Percentiles rank a stretch among this genome's conserved stretches.
Conservation (phyloP, 2,797 vertebrate genomes). For the Catostomus latipinnis region DNA sequence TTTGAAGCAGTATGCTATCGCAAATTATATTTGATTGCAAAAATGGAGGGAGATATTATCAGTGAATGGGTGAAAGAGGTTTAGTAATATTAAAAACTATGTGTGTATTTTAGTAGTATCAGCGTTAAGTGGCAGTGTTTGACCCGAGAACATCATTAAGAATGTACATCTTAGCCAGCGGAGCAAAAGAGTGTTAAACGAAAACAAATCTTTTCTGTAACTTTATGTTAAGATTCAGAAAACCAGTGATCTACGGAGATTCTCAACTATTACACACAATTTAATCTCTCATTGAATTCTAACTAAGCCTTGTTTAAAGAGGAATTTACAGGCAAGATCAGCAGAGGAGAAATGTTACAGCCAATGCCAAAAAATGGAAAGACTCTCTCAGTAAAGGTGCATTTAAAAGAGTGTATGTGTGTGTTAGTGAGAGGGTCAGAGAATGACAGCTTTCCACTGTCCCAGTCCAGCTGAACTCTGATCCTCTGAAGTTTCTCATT, state of each 20-base stretch:
- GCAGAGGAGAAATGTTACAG: conserved; percentile 18
- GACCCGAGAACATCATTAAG: too few relatives aligned
- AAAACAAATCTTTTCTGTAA: neutral
- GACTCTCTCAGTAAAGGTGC: conserved; percentile 36
- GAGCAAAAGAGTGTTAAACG: neutral
- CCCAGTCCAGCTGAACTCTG: conserved; percentile 55
- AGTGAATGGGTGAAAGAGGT: too few relatives aligned
- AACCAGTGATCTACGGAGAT: neutral
- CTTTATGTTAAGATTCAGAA: neutral
- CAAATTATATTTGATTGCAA: too few relatives aligned
- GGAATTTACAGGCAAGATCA: conserved; percentile 21
- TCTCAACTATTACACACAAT: neutral
- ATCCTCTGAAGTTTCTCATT: conserved; percentile 46
- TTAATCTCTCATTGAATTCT: neutral
- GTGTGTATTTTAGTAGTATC: too few relatives aligned
- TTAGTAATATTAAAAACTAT: too few relatives aligned
- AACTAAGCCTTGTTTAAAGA: conserved; percentile 19
- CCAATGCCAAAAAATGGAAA: conserved; percentile 37
- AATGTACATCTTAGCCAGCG: neutral
- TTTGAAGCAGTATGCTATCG: too few relatives aligned
- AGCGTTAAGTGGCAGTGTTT: too few relatives aligned
- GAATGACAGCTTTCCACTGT: conserved; percentile 49
- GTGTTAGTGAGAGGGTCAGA: conserved; percentile 45
- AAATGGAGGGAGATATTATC: too few relatives aligned
- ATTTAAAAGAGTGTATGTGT: conserved; percentile 46